Evolutionary conservation across 2,888 invertebrate species (phyloP), one percentile per base, ranked within the genome.

Genomic region (Callinectes sapidus): DNA sequence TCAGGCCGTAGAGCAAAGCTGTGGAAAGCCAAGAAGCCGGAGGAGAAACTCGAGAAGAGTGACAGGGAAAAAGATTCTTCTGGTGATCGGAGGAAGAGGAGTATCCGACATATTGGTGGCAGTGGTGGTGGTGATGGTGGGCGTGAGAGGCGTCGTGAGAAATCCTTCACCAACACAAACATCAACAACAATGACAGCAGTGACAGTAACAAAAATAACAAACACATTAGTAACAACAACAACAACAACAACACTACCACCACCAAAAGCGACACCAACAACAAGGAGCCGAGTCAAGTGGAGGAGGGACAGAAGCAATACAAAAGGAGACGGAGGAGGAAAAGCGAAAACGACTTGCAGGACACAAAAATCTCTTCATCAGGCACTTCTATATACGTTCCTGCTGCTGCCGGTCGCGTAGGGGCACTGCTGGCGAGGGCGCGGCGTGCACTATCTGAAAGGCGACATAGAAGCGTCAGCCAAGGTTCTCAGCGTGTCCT

Each of bases 401-500:
- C 81, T 32, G 16, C n/a, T 32, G 81, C n/a, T 18, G 81, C 35
- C 81, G 14, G 81, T 81, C 81, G 81, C 35, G 18, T 35, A 8
- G 81, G 81, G 81, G 35, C 13, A 16, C 81, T 81, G 13, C 35
- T 81, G 81, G 81, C 81, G 35, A 81, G 81, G 81, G 81, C 81
- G 35, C 81, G 81, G 81, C 81, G 81, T 14, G 81, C 81, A n/a
- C 81, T 81, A 16, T 81, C 81, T 13, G 81, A 32, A 81, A 81
- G 81, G 16, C 81, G 81, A 2, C 32, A 16, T 5, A 81, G 81
- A 8, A 81, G 81, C 16, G 81, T 81, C 16, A 81, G 81, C 16
- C 81, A 81, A 14, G 81, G 35, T 32, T 35, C 81, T 81, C 81
- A 81, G n/a, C 81, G 35, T 35, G 35, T 16, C 16, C 32, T 81